Evolutionary conservation across 64 coral and sea anemone genomes (phyloP).

Genomic region (Orbicella faveolata): DNA sequence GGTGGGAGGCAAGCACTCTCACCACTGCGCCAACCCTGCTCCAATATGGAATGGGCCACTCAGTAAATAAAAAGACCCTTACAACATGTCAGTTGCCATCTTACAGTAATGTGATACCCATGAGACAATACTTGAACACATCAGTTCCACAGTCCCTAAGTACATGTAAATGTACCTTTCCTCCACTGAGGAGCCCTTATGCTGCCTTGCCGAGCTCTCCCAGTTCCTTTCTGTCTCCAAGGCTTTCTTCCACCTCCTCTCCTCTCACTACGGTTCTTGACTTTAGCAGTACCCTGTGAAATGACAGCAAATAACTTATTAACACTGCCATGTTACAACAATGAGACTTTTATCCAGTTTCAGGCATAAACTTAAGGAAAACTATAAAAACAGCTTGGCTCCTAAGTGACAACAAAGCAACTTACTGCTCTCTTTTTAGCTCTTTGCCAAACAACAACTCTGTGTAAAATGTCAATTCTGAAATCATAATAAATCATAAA

Average conservation of each 20-base stretch:
- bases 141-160: too few species aligned
- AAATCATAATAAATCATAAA: neutral
- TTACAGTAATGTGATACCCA: too few species aligned
- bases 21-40: too few species aligned
- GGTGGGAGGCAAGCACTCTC: too few species aligned
- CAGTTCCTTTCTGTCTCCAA: slow-evolving; percentile 90
- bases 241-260: slow-evolving; percentile 95
- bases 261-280: slow-evolving; percentile 79
- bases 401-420: neutral
- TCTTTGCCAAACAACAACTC: slow-evolving; percentile 99
- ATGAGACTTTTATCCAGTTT: neutral
- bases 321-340: neutral
- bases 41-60: too few species aligned
- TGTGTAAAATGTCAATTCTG: slow-evolving; percentile 95
- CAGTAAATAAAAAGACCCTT: too few species aligned
- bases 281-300: slow-evolving; percentile 90
- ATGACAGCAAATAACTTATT: neutral
- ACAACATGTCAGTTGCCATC: too few species aligned
- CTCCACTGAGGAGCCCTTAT: slow-evolving; percentile 95
- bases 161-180: slow-evolving; percentile 52
- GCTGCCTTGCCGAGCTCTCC: slow-evolving; percentile 95
- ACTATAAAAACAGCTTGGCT: neutral
- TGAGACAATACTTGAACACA: too few species aligned
- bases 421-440: slow-evolving; percentile 96
- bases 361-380: too few species aligned